Evolutionary conservation across 2,888 invertebrate genomes (phyloP), one percentile per base, ranked within the genome.

Genomic region (Clepsis dumicolana): DNA sequence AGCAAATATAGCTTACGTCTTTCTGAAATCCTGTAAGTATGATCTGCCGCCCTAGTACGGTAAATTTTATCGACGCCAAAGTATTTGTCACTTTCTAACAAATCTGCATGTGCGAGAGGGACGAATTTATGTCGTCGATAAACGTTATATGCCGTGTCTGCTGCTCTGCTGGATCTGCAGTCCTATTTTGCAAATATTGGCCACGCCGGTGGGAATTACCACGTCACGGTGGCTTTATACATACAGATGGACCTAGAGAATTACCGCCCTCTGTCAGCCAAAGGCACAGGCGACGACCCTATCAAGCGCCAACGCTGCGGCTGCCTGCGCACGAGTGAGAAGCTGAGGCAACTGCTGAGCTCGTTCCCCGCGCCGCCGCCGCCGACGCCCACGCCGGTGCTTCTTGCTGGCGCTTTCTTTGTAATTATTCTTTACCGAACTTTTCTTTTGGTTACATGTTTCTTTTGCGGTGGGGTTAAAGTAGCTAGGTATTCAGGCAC

Each of bases 251-350:
- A 67, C 24, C 38, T 29, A 50, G 67, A 67, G n/a, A 62, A 63
- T 56, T 25, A 38, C 14, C 10, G 29, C 21, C 57, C 67, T 5
- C 62, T 25, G 27, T 14, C 14, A 14, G 29, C 57, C 67, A 24
- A 27, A 50, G 21, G 27, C 32, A 5, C 24, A 18, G 21, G 18
- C 12, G 54, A 29, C 10, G 41, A 41, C 21, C 16, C 10, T 21
- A 1, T 12, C 24, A 29, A n/a, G 14, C 25, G 29, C 27, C 56
- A 62, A 2, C 77, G 79, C 14, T 92, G 91, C 72, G 88, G 90
- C 1, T 91, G 92, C 65, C 57, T 88, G 44, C 80, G 79, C 29
- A 93, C 92, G 41, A 93, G 91, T 70, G 90, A 90, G 1, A 93
- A 92, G 74, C 72, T 93, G 56, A 86, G 82, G 63, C 72, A 81